Evolutionary conservation across 2,797 vertebrate genomes (phyloP), one percentile per base, ranked within the genome.

Genomic region (Capromys pilorides): DNA sequence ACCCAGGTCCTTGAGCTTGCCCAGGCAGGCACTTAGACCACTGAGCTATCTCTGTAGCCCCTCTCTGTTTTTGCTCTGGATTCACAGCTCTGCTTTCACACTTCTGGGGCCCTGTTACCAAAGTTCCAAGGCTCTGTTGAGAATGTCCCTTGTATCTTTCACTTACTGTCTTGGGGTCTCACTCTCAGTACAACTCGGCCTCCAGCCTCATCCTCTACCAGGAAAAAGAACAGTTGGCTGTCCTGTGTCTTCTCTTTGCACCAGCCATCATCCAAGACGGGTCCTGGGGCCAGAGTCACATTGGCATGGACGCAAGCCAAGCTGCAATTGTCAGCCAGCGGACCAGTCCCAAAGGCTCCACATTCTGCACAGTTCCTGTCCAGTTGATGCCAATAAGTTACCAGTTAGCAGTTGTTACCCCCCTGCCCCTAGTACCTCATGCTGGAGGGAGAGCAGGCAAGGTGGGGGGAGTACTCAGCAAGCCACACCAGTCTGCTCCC

Each of bases 351-450:
- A 49, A 98, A 98, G 45, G 96, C 96, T 0, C 75, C 81, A 79
- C 98, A 98, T 31, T 91, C 95, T 0, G 98, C 98, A 89, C 98
- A 99, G 9, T 96, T 94, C 96, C 98, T 99, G 97, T 67, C 86
- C 91, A 45, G n/a, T 45, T 13, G 41, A 77, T n/a, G 5, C 78
- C 93, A 95, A 0, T 51, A 86, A 57, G 62, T 91, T 67, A 87
- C 9, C 75, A 62, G 18, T 41, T 73, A 57, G 21, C 64, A n/a
- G 11, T 21, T 79, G 67, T 83, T 39, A 57, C 24, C 64, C 64
- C 21, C 45, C 3, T 39, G 21, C 19, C 51, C 26, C 51, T 61
- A 36, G 45, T 5, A 16, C 57, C 66, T 84, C 14, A 12, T 13
- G 59, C 77, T 83, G 73, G 26, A 77, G 73, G 49, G 31, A 24